phyloP scores from a whole-genome alignment of 2,113 vertebrate species.

The Cyanistes caeruleus region DNA sequence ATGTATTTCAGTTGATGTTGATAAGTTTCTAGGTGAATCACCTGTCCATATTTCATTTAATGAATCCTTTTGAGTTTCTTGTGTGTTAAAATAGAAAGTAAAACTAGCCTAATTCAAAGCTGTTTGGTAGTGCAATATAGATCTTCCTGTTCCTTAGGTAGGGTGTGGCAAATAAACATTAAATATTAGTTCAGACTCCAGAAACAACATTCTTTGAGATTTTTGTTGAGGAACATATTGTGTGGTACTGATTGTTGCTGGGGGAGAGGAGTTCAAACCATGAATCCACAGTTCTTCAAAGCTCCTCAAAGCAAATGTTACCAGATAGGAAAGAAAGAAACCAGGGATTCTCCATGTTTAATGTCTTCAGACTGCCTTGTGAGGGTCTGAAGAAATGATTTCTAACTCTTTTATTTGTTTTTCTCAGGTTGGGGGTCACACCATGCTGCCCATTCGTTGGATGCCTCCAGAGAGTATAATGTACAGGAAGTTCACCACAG shows the following conservation, averaged over 20 bases:
- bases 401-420: neutral
- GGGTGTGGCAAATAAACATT: neutral
- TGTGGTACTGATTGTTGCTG: neutral
- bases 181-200: neutral
- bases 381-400: neutral
- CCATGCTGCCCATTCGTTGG: slow-evolving; percentile 98
- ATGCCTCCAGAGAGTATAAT: slow-evolving; percentile 99
- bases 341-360: neutral
- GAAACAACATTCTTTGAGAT: neutral
- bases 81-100: neutral
- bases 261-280: neutral
- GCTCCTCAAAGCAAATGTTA: neutral
- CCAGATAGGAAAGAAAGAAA: neutral
- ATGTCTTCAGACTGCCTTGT: neutral
- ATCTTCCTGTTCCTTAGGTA: neutral
- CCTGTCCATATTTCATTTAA: neutral
- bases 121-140: neutral
- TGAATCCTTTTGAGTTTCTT: neutral
- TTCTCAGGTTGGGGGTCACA: slow-evolving; percentile 93
- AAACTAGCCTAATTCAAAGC: neutral
- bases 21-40: neutral
- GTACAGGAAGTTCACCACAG: slow-evolving; percentile 99
- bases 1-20: neutral
- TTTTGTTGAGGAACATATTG: neutral
- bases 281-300: neutral